Conservation (phyloP, 2,888 invertebrate genomes). For the Phaedon cochleariae region DNA sequence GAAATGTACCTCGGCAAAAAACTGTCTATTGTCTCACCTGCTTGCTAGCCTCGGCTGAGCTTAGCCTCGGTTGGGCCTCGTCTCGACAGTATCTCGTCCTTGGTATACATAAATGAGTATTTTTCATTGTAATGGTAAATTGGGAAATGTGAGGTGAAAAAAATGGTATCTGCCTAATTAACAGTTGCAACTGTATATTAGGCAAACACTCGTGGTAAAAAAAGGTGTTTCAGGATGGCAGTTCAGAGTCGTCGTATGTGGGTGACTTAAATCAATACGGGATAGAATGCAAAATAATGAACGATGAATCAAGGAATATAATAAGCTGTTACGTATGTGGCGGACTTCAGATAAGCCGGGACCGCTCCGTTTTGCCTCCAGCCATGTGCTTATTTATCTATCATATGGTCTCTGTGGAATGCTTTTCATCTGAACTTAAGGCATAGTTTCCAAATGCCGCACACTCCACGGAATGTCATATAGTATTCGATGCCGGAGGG, state of each 20-base stretch:
- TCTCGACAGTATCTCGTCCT: too few relatives aligned
- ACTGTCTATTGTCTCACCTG: too few relatives aligned
- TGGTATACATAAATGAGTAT: too few relatives aligned
- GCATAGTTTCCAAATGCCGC: constrained; percentile 62
- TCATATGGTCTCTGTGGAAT: constrained; percentile 61
- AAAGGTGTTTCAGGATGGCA: too few relatives aligned
- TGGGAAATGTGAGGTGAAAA: too few relatives aligned
- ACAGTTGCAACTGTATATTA: too few relatives aligned
- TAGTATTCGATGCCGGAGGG: constrained; percentile 53
- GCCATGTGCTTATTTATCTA: constrained; percentile 60
- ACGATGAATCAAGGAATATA: constrained; percentile 24
- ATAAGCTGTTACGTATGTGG: constrained; percentile 39
- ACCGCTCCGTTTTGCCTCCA: constrained; percentile 55
- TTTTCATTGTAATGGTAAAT: too few relatives aligned
- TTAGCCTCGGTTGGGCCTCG: too few relatives aligned
- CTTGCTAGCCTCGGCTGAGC: too few relatives aligned
- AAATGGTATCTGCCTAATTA: too few relatives aligned
- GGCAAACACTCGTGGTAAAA: too few relatives aligned
- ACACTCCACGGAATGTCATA: constrained; percentile 60
- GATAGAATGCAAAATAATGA: neutral
- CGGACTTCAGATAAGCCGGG: constrained; percentile 47
- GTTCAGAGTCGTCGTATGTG: neutral
- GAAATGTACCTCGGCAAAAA: too few relatives aligned
- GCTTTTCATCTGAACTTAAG: constrained; percentile 63
- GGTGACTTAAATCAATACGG: neutral